Evolutionary conservation across 2,797 vertebrate species (phyloP).

Genomic region (Acrossocheilus fasciatus): DNA sequence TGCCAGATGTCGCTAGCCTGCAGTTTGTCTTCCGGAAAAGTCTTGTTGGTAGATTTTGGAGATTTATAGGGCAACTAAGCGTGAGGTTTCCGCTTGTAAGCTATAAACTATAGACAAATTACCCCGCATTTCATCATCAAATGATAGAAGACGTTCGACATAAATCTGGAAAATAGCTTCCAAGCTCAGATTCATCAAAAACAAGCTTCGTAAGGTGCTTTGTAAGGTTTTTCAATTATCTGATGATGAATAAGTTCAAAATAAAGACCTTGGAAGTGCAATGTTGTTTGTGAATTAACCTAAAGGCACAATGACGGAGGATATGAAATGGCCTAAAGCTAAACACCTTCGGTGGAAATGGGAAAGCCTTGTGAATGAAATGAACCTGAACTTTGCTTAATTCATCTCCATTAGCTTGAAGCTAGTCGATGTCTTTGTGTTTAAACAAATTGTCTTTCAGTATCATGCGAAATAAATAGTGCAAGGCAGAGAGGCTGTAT

Average conservation of each 20-base stretch:
- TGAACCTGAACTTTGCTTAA: constrained; percentile 34
- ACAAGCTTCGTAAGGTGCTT: neutral
- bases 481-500: constrained; percentile 36
- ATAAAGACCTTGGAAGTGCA: constrained; percentile 25
- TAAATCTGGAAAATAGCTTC: neutral
- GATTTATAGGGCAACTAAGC: constrained; percentile 33
- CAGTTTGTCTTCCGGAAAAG: constrained; percentile 25
- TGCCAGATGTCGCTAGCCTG: constrained; percentile 39
- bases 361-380: constrained; percentile 49
- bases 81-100: neutral
- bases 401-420: constrained; percentile 52
- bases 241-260: constrained; percentile 50
- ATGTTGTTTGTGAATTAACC: constrained; percentile 25
- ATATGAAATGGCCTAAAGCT: constrained; percentile 32
- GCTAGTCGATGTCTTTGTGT: constrained; percentile 25
- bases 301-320: neutral
- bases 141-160: constrained; percentile 3
- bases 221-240: constrained; percentile 17
- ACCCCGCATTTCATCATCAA: constrained; percentile 22
- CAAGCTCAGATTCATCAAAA: constrained; percentile 21
- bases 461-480: neutral
- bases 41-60: constrained; percentile 32
- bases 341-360: constrained; percentile 34
- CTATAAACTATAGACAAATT: constrained; percentile 36
- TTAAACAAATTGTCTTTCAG: constrained; percentile 37